Percentiles rank a stretch among this genome's conserved stretches.
phyloP scores from a whole-genome alignment of 2,113 vertebrate genomes.

The Pachyramphus minor region DNA sequence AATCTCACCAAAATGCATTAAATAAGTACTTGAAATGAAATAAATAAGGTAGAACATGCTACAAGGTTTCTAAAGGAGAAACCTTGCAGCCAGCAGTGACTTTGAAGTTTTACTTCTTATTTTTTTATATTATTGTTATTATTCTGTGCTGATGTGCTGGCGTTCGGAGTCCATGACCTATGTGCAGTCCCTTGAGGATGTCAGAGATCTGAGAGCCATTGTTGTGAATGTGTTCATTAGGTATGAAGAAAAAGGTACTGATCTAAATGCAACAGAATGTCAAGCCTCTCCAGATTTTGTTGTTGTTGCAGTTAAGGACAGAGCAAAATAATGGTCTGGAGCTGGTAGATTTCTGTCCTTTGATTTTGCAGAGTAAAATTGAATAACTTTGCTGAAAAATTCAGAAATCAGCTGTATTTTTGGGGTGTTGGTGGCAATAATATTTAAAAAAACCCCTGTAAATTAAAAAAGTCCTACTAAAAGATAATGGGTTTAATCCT shows the following conservation, averaged over 20 bases:
- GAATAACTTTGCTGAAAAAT: neutral
- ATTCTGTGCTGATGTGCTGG: constrained; percentile 33
- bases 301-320: neutral
- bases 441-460: neutral
- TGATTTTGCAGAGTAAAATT: neutral
- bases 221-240: constrained; percentile 63
- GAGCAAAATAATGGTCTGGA: neutral
- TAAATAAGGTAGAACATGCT: constrained; percentile 49
- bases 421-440: neutral
- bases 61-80: constrained; percentile 54
- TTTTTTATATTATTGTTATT: neutral
- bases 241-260: constrained; percentile 54
- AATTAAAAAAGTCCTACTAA: neutral
- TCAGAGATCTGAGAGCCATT: constrained; percentile 65
- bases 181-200: constrained; percentile 49
- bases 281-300: constrained; percentile 33
- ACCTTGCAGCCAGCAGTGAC: constrained; percentile 30
- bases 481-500: neutral
- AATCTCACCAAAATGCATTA: constrained; percentile 57
- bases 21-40: constrained; percentile 58
- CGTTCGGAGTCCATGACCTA: constrained; percentile 56
- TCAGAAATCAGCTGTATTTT: constrained; percentile 12
- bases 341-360: neutral
- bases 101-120: constrained; percentile 53
- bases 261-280: constrained; percentile 65